Evolutionary conservation across 2,888 invertebrate genomes (phyloP).

Genomic region (Diogma glabrata): DNA sequence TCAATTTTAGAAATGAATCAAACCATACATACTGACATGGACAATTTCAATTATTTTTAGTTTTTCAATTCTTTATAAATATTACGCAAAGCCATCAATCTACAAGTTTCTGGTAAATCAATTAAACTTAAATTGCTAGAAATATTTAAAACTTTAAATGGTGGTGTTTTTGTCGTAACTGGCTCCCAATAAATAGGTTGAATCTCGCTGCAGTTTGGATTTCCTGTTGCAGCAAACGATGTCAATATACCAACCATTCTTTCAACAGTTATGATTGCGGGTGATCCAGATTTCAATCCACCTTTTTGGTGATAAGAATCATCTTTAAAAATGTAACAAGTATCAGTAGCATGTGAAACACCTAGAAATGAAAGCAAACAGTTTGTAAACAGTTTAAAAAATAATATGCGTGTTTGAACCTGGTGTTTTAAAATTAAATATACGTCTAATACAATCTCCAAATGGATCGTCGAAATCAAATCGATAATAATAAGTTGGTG

Average conservation of each 20-base stretch:
- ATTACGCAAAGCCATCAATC: too few species aligned
- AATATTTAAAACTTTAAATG: slow-evolving; percentile 30
- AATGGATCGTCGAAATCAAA: slow-evolving; percentile 36
- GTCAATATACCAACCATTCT: slow-evolving; percentile 30
- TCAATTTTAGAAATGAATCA: too few species aligned
- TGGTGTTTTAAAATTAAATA: too few species aligned
- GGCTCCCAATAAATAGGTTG: background rate
- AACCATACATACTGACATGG: too few species aligned
- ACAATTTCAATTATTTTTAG: too few species aligned
- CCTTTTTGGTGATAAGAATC: slow-evolving; percentile 19
- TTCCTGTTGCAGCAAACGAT: slow-evolving; percentile 30
- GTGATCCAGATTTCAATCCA: slow-evolving; percentile 24
- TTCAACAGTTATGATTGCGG: slow-evolving; percentile 32
- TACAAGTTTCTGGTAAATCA: slow-evolving; percentile 26
- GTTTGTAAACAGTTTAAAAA: slow-evolving; percentile 35
- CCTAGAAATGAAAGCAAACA: too few species aligned
- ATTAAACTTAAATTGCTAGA: slow-evolving; percentile 23
- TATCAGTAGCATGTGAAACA: slow-evolving; percentile 35
- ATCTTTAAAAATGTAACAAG: slow-evolving; percentile 34
- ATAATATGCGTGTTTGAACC: too few species aligned
- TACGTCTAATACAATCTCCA: too few species aligned
- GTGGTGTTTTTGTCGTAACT: background rate
- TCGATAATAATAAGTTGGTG: slow-evolving; percentile 33
- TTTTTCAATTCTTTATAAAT: too few species aligned
- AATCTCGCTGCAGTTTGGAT: background rate